Base-by-base conservation (phyloP, 2,797 vertebrate genomes). In the Gouania willdenowi region DNA sequence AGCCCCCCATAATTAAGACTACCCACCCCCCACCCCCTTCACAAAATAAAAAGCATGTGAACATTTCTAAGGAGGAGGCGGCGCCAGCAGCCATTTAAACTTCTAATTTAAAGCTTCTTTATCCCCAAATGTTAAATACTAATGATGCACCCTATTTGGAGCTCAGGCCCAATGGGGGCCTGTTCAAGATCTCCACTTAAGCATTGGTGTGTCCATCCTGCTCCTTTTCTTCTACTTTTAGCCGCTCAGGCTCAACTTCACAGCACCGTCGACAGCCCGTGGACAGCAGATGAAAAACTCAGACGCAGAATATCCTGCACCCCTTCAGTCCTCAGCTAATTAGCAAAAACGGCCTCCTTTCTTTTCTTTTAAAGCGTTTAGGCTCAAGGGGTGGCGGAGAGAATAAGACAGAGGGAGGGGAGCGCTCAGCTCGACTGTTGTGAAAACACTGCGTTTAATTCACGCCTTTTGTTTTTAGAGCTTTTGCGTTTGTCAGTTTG, bases 401-500 rank as follows among this genome's bases (percentile, higher is more conserved):
- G 75, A 77, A 74, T 61, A 57, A 67, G 69, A 68, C 46, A 29
- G 55, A 59, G 56, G 68, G 41, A 48, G 47, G 53, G 54, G 64
- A 92, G 90, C 90, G 91, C 93, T 97, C 91, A 93, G 93, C 91
- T 83, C 90, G 91, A 90, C 91, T 98, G 92, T 98, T 98, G 98
- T 95, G 87, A 95, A 98, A 97, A 98, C 94, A 96, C 76, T 87
- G 91, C 92, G 82, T 90, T 91, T 95, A 95, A 96, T 97, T 95
- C 92, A 92, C 65, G 70, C 83, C 92, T 91, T 95, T 97, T 94
- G 92, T 95, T 94, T 96, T 93, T 92, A 81, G 63, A 18, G 70
- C 86, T 93, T 88, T 95, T 98, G 92, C 97, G 89, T 91, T 93
- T 95, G 92, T 92, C 92, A 94, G 91, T 92, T 93, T 98, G 92